These are phyloP conservation scores for Sebastolobus alascanus DNA, from an alignment of 2,797 vertebrate genomes.

Conservation along the genomic window DNA sequence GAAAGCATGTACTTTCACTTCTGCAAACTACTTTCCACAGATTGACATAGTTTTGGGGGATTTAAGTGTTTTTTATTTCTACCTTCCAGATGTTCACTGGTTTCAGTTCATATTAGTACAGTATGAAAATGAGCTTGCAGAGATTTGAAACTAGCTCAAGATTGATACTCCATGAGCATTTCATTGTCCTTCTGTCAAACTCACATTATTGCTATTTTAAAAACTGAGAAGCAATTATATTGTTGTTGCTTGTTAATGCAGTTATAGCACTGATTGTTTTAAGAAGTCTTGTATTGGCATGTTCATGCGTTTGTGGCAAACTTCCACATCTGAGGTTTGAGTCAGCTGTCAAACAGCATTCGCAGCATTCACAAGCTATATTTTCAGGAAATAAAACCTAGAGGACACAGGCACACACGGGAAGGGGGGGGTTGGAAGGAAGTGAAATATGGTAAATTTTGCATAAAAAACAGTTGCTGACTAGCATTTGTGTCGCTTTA, in stretches of 20 bases:
- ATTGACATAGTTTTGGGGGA: not conserved
- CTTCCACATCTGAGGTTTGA: not conserved
- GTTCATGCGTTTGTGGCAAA: constrained; percentile 9
- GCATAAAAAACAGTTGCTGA: not conserved
- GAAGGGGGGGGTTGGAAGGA: not conserved
- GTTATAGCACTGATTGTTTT: not conserved
- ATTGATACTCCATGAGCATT: not conserved
- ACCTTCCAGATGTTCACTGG: not conserved
- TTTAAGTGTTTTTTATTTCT: not conserved
- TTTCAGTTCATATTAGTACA: not conserved
- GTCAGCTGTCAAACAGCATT: constrained; percentile 1
- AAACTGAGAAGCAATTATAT: not conserved
- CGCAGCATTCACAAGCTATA: not conserved
- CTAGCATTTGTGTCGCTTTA: not conserved
- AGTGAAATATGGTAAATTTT: not conserved
- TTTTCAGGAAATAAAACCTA: not conserved
- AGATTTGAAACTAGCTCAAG: not conserved
- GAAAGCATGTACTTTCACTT: not conserved
- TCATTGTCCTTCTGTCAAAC: not conserved
- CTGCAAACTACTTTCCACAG: not conserved
- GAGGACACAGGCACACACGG: not conserved
- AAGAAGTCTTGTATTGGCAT: not conserved
- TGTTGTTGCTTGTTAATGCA: not conserved
- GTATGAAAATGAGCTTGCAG: not conserved
- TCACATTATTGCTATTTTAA: not conserved